These are phyloP conservation scores for Apotomis betuletana DNA, from an alignment of 2,888 invertebrate genomes.

Conservation along the genomic window DNA sequence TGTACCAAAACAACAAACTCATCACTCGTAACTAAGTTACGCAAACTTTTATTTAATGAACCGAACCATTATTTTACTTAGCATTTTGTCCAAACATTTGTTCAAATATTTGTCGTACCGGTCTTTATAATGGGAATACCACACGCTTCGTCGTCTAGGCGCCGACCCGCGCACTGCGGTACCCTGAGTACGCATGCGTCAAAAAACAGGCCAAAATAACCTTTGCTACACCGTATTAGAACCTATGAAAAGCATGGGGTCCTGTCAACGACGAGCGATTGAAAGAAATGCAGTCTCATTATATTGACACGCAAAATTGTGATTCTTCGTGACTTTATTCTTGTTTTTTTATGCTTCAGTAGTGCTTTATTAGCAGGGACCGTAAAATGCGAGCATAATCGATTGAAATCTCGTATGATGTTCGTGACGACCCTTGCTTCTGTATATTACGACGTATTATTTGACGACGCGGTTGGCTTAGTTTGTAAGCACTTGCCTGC, in stretches of 20 bases:
- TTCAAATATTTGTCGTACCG: slow-evolving; percentile 55
- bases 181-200: slow-evolving; percentile 76
- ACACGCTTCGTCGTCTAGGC: slow-evolving; percentile 77
- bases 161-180: slow-evolving; percentile 80
- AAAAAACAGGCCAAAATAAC: slow-evolving; percentile 51
- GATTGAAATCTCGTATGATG: too few species aligned
- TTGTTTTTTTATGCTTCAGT: background rate
- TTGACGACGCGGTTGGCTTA: too few species aligned
- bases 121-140: slow-evolving; percentile 66
- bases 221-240: slow-evolving; percentile 51
- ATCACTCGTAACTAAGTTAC: slow-evolving; percentile 16
- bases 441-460: too few species aligned
- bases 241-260: slow-evolving; percentile 47
- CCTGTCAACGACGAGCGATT: slow-evolving; percentile 59
- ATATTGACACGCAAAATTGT: slow-evolving; percentile 19
- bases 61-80: slow-evolving; percentile 7
- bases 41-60: slow-evolving; percentile 25
- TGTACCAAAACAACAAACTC: slow-evolving; percentile 4
- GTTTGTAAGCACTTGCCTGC: too few species aligned
- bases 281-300: slow-evolving; percentile 56
- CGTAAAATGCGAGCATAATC: background rate
- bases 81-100: slow-evolving; percentile 50
- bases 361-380: slow-evolving; percentile 1
- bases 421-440: too few species aligned
- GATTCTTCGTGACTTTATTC: slow-evolving; percentile 13